Evolutionary conservation across 2,888 invertebrate genomes (phyloP).

Genomic region (Apomyelois bistriatella): DNA sequence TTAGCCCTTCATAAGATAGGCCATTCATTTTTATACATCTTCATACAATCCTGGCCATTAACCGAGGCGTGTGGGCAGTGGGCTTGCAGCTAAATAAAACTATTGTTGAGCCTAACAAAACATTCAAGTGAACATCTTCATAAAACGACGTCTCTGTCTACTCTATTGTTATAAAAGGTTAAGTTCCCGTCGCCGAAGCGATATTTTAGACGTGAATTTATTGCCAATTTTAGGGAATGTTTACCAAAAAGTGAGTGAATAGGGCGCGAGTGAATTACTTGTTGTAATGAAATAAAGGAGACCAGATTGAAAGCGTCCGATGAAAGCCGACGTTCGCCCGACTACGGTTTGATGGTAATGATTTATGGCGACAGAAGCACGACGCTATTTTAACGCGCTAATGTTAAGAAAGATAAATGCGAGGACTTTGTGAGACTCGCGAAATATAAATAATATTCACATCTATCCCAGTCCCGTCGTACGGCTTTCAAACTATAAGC

Average conservation of each 20-base stretch:
- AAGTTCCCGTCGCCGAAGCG: conserved; percentile 47
- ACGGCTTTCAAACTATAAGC: conserved; percentile 21
- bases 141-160: conserved; percentile 57
- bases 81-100: conserved; percentile 76
- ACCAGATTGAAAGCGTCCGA: conserved; percentile 74
- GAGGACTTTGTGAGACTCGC: conserved; percentile 46
- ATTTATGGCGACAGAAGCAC: conserved; percentile 72
- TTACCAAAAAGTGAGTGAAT: conserved; percentile 74
- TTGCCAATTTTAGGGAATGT: conserved; percentile 75
- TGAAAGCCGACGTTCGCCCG: conserved; percentile 64
- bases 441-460: conserved; percentile 50
- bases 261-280: conserved; percentile 73
- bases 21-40: conserved; percentile 73
- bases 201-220: conserved; percentile 73
- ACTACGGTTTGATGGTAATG: conserved; percentile 72
- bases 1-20: conserved; percentile 68
- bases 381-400: conserved; percentile 68
- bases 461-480: conserved; percentile 25
- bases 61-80: conserved; percentile 77
- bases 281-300: conserved; percentile 77
- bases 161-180: conserved; percentile 60
- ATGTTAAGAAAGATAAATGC: conserved; percentile 70
- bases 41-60: conserved; percentile 76
- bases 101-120: conserved; percentile 75
- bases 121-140: conserved; percentile 76